These are phyloP conservation scores for Myotis pilosus DNA, from an alignment of 2,797 vertebrate genomes.

Conservation along the genomic window DNA sequence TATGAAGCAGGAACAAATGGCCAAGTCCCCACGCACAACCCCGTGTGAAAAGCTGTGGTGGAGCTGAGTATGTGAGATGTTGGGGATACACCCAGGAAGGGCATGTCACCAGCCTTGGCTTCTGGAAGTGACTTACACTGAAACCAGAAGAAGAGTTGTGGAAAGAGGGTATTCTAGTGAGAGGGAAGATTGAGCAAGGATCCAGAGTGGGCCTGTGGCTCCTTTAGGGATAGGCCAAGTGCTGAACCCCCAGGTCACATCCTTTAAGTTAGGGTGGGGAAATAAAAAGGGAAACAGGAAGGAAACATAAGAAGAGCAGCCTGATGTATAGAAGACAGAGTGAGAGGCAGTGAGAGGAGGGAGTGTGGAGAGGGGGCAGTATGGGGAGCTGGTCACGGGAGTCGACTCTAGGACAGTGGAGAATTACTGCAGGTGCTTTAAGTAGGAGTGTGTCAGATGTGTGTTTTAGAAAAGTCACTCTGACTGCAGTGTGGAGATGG, in stretches of 20 bases:
- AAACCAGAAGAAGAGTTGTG: background rate
- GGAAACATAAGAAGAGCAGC: background rate
- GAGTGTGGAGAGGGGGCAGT: background rate
- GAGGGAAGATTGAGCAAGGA: background rate
- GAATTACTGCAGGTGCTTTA: background rate
- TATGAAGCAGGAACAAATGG: background rate
- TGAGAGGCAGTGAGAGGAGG: background rate
- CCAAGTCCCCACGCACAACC: background rate
- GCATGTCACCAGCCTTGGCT: background rate
- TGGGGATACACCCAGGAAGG: background rate
- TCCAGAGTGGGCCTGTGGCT: background rate
- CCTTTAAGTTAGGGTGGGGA: background rate
- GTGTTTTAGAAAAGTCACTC: background rate
- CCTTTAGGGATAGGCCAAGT: background rate
- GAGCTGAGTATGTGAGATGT: background rate
- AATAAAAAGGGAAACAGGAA: background rate
- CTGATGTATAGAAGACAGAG: background rate
- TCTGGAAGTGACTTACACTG: background rate
- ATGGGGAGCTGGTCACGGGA: accelerated
- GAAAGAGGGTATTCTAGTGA: background rate
- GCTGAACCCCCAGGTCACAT: background rate
- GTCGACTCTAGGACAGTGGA: background rate
- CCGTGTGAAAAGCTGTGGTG: background rate
- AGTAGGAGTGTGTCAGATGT: background rate
- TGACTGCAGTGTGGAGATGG: background rate